Evolutionary conservation across 2,113 vertebrate species (phyloP).

Genomic region (Lonchura striata): DNA sequence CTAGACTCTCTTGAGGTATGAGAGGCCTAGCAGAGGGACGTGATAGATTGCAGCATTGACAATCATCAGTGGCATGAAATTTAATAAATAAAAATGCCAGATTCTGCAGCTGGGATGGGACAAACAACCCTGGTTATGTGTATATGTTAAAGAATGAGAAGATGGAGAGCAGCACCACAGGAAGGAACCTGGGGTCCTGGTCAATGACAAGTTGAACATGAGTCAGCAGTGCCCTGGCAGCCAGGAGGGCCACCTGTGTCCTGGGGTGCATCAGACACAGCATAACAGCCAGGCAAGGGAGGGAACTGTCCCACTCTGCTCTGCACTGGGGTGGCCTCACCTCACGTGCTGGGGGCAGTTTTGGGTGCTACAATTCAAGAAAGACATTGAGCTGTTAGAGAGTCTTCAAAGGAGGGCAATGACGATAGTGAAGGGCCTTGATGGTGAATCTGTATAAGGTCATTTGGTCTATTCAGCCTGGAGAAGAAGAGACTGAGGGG

Average conservation of each 20-base stretch:
- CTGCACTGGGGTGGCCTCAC: not conserved
- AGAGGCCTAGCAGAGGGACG: not conserved
- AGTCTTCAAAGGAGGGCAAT: not conserved
- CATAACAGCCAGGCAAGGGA: not conserved
- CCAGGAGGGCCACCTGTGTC: rapidly evolving
- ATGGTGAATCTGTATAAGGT: rapidly evolving
- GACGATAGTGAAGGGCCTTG: not conserved
- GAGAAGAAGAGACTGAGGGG: not conserved
- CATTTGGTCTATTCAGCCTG: not conserved
- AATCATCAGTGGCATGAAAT: not conserved
- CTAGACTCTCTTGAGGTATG: not conserved
- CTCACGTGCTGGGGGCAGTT: rapidly evolving
- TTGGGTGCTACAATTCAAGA: not conserved
- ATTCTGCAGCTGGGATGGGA: not conserved
- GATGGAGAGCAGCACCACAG: not conserved
- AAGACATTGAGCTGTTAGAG: rapidly evolving
- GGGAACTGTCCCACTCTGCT: not conserved
- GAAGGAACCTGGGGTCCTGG: not conserved
- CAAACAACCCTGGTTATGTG: not conserved
- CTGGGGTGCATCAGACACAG: not conserved
- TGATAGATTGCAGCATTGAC: not conserved
- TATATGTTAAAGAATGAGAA: not conserved
- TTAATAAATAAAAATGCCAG: not conserved
- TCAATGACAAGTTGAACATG: rapidly evolving
- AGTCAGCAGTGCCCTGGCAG: not conserved